Base-by-base conservation (phyloP, 2,113 vertebrate genomes). In the Sylvietta virens region DNA sequence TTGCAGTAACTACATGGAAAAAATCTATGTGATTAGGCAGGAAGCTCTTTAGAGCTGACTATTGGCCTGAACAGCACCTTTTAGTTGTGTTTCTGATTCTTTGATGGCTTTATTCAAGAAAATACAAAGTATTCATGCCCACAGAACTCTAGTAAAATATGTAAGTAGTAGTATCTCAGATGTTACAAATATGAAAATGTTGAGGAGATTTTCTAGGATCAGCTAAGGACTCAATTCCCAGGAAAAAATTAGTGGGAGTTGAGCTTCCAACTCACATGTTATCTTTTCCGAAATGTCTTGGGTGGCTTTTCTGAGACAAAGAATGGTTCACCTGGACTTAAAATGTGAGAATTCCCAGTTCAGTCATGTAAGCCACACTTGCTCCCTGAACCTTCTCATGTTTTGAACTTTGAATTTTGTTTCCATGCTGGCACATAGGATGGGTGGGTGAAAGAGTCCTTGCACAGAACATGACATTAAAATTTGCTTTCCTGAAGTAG, bases 181-280 rank as follows among this genome's bases (percentile, higher is more conserved):
- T 72, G 42, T 35, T 94, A 65, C 60, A 82, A 51, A 85, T 67
- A 82, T 6, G 70, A 82, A 92, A 96, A 92, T 22, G 21, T 48
- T 82, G 62, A 88, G 77, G 76, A 92, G 61, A 61, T 91, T 84
- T 88, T 73, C 26, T 40, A 77, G 53, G 67, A 85, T 80, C 93
- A 93, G 57, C 71, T 86, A 33, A 62, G 72, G 89, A 78, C 72
- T 91, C 83, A 45, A 48, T 64, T 78, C 64, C 81, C 65, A 64
- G 77, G 77, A 51, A 95, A 81, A 90, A 66, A 12, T 7, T 30
- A 82, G 88, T 93, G 86, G 91, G 93, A 94, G 79, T 58, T 86
- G 79, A 92, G 82, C 82, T 94, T 92, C 74, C 82, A 94, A 31
- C 48, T 93, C 78, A 16, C 57, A 82, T 27, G 26, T 62, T 71